These are phyloP conservation scores for Coluber constrictor DNA, from an alignment of 2,797 vertebrate species.

Conservation along the genomic window DNA sequence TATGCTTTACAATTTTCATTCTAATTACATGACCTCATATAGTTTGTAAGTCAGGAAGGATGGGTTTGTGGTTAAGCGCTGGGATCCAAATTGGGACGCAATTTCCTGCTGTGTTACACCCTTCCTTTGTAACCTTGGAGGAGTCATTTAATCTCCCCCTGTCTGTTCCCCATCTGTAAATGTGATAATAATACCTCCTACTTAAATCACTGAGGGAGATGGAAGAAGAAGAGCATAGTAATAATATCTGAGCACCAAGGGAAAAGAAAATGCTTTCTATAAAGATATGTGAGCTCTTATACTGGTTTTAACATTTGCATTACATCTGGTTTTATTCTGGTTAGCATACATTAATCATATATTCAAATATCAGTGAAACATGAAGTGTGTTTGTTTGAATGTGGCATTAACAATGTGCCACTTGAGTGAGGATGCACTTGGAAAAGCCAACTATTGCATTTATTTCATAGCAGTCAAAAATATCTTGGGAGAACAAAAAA, in stretches of 20 bases:
- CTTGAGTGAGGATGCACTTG: conserved; percentile 20
- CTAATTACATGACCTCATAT: conserved; percentile 4
- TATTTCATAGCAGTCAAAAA: not conserved
- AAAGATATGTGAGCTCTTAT: conserved; percentile 30
- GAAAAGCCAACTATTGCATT: not conserved
- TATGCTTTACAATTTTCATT: conserved; percentile 28
- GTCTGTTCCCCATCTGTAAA: conserved; percentile 3
- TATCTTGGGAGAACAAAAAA: not conserved
- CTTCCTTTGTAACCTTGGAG: conserved; percentile 27
- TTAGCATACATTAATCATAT: conserved; percentile 38
- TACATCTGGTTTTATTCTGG: conserved; percentile 34
- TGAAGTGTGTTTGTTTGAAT: conserved; percentile 47
- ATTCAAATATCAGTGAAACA: conserved; percentile 15
- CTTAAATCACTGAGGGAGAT: conserved; percentile 16
- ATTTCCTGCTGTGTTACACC: conserved; percentile 14
- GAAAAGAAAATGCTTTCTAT: conserved; percentile 10
- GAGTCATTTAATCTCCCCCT: not conserved
- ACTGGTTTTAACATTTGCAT: conserved; percentile 32
- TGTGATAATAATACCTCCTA: conserved; percentile 30
- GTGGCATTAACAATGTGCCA: conserved; percentile 17
- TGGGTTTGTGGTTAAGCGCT: not conserved
- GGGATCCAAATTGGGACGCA: not conserved
- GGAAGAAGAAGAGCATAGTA: conserved; percentile 24
- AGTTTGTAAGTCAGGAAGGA: conserved; percentile 26
- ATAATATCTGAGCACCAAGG: conserved; percentile 26